Conservation (phyloP, 92 coral and sea anemone species). For the Bergia sp. region DNA sequence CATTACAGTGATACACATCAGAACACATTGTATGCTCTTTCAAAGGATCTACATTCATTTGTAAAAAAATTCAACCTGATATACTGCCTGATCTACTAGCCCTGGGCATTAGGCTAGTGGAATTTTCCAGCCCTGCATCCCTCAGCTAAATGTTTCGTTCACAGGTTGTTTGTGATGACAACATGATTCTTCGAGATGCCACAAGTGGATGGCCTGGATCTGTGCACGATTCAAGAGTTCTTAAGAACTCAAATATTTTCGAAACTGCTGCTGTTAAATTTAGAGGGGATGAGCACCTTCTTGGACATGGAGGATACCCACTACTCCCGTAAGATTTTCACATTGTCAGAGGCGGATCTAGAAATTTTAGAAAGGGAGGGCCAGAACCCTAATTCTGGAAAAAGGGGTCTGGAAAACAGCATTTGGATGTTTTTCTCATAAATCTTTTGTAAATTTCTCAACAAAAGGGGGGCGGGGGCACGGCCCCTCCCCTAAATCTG, state of each 20-base stretch:
- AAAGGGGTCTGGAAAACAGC: too few species aligned
- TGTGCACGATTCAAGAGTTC: constrained; percentile 56
- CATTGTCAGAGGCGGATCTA: too few species aligned
- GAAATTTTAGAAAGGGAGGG: too few species aligned
- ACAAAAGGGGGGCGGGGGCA: too few species aligned
- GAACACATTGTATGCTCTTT: too few species aligned
- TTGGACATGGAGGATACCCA: constrained; percentile 34
- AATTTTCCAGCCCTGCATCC: neutral
- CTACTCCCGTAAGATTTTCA: constrained; percentile 10
- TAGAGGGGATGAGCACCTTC: constrained; percentile 15
- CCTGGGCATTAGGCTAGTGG: neutral
- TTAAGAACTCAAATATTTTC: neutral
- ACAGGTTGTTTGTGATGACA: constrained; percentile 55
- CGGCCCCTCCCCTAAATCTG: too few species aligned
- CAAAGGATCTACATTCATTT: too few species aligned
- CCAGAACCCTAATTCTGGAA: too few species aligned
- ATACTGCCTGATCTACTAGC: neutral
- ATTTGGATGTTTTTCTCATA: too few species aligned
- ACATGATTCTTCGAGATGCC: constrained; percentile 52
- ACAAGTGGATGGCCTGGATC: constrained; percentile 65
- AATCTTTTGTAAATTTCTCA: too few species aligned
- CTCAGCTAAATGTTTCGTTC: constrained; percentile 19
- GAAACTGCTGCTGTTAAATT: constrained; percentile 9
- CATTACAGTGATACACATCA: too few species aligned
- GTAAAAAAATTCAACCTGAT: too few species aligned